Base-by-base conservation (phyloP, 2,888 invertebrate species). In the Mesorhabditis spiculigera region DNA sequence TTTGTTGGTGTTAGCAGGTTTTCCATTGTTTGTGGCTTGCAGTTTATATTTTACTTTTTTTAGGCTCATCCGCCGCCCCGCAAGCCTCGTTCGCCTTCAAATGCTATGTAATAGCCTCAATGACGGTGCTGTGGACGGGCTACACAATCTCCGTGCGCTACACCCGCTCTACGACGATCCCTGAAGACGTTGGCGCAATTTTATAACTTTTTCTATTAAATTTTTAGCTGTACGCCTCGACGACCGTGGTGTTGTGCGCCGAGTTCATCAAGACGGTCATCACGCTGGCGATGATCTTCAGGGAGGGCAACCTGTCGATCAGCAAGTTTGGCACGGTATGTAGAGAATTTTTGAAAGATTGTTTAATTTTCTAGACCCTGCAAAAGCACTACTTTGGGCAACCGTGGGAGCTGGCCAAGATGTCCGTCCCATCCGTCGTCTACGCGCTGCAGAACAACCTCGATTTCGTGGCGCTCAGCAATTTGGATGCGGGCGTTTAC, bases 381-480 rank as follows among this genome's bases (percentile, higher is more conserved):
- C 68, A 66, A 10, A 66, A 67, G 8, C 79, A 85, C 73, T 85
- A 80, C 68, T 69, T 85, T 43, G 78, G 77, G 10, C 82, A 84
- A 50, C 86, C 86, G 13, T 67, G 42, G 62, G 86, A 86, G 62
- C 73, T 86, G 70, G 66, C 77, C n/a, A 85, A 85, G 71, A 86
- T 86, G 86, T 80, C 80, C 58, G 81, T 86, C 42, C 86, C 86
- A 4, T 85, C 85, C 44, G 72, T 86, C 58, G 82, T 83, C 43
- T 86, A 86, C 65, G 85, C 86, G 8, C 70, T 86, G 43, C 86
- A 86, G 77, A 86, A 86, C 75, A 86, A 86, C 68, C 74, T 86
- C 72, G 86, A 86, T 71, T 86, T 86, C 69, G 78, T 86, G 58
- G 86, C 83, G 8, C 73, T 86, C 58, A 81, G 81, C 58, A 86